These are phyloP conservation scores for Quadriops clusia DNA, from an alignment of 2,888 invertebrate species.

Conservation along the genomic window DNA sequence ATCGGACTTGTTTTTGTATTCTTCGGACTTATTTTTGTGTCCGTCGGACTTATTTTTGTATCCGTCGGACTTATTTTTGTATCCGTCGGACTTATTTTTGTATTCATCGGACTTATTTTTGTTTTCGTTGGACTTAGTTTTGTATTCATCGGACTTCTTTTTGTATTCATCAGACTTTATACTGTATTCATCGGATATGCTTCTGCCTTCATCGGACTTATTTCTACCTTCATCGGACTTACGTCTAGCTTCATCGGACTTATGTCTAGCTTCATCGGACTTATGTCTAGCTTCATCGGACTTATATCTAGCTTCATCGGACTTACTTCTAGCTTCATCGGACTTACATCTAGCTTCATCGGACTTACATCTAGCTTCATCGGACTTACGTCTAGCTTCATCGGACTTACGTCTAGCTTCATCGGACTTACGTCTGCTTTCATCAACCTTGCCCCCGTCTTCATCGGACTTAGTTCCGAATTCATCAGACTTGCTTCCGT, in stretches of 20 bases:
- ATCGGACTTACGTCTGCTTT: slow-evolving; percentile 6
- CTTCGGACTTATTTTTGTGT: slow-evolving; percentile 8
- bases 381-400: slow-evolving; percentile 7
- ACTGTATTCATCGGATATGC: slow-evolving; percentile 1
- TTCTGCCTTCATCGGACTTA: too few relatives aligned
- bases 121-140: slow-evolving; percentile 4
- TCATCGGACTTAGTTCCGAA: slow-evolving; percentile 8
- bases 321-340: slow-evolving; percentile 5
- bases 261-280: slow-evolving; percentile 25
- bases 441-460: slow-evolving; percentile 6
- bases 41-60: slow-evolving; percentile 2
- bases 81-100: too few relatives aligned
- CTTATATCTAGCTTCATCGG: slow-evolving; percentile 8
- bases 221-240: slow-evolving; percentile 9
- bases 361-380: slow-evolving; percentile 16
- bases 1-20: slow-evolving; percentile 7
- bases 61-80: slow-evolving; percentile 8
- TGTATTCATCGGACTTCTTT: too few relatives aligned
- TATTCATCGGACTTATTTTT: slow-evolving; percentile 9
- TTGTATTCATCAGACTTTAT: slow-evolving; percentile 9
- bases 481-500: slow-evolving; percentile 1
- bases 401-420: slow-evolving; percentile 7
- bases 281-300: slow-evolving; percentile 15
- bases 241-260: slow-evolving; percentile 2
- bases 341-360: slow-evolving; percentile 23